Conservation (phyloP, 2,888 invertebrate genomes). For the Margaritifera margaritifera region DNA sequence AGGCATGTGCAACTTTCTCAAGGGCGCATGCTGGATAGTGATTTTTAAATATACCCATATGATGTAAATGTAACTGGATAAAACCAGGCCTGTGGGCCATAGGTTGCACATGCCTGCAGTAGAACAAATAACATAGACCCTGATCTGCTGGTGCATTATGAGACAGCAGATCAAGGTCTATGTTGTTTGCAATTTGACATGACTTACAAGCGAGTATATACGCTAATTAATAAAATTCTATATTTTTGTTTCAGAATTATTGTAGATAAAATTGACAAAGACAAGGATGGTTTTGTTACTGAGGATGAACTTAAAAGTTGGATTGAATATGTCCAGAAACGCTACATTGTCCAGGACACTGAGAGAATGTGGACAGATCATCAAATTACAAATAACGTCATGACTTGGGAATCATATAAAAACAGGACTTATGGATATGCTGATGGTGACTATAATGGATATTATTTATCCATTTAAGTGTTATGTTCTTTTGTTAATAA, state of each 20-base stretch:
- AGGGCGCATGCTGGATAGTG: too few species aligned
- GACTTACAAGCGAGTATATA: neutral
- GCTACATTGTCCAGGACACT: slow-evolving; percentile 94
- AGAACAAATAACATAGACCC: neutral
- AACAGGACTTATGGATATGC: slow-evolving; percentile 88
- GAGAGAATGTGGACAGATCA: slow-evolving; percentile 94
- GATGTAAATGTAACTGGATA: too few species aligned
- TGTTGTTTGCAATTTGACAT: neutral
- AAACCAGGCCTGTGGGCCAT: too few species aligned
- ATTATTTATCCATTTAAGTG: neutral
- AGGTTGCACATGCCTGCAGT: neutral
- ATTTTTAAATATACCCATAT: too few species aligned
- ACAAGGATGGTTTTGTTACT: slow-evolving; percentile 74
- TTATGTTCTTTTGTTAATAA: neutral
- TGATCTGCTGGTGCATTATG: neutral
- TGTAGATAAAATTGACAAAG: slow-evolving; percentile 91
- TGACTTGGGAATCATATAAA: slow-evolving; percentile 88
- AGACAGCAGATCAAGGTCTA: neutral
- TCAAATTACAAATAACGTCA: slow-evolving; percentile 82
- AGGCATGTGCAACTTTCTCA: too few species aligned
- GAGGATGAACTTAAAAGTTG: slow-evolving; percentile 94
- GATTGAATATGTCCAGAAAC: slow-evolving; percentile 94
- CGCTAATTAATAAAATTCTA: neutral
- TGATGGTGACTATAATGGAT: slow-evolving; percentile 45
- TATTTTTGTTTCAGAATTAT: slow-evolving; percentile 81